Evolutionary conservation across 1,140 invertebrate genomes (phyloP), one percentile per base, ranked within the genome.

Genomic region (Pseudomyrmex sp.): DNA sequence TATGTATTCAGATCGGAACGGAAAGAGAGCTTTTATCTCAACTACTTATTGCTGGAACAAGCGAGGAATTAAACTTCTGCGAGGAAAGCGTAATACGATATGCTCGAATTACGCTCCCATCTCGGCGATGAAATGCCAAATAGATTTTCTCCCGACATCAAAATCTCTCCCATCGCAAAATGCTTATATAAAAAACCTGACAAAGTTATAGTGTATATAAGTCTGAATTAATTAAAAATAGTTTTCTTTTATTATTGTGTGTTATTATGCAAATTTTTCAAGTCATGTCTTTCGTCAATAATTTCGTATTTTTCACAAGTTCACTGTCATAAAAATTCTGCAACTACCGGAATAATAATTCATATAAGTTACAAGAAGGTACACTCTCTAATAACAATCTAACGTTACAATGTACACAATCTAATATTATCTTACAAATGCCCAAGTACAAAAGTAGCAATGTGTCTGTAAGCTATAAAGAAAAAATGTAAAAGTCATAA

Each of bases 391-490:
- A 35, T 35, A 35, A 35, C 35, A 35, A 0, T 35, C 35, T 35
- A 35, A 35, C 35, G 0, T 35, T 35, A 35, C 0, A 35, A 35
- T 35, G 7, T 35, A 35, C 5, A 35, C 5, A 0, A 35, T 35
- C 35, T 7, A 35, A 35, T 5, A 69, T 44, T 15, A 79, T 12
- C 15, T n/a, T 23, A 48, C 10, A 73, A 73, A 50, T 61, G 35
- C 15, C 2, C 0, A 35, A 4, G 15, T 82, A 75, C 13, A 8
- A 74, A 75, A 74, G 52, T 75, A 74, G 2, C 10, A 13, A 7
- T 54, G 20, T 44, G 35, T 35, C n/a, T 58, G 20, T 0, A 35
- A 35, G 26, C 26, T 26, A 26, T 3, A 26, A 26, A 26, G 26
- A 26, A 4, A 26, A 26, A 4, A 4, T 58, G 20, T 35, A 35